These are phyloP conservation scores for Triplophysa siluroides DNA, from an alignment of 2,113 vertebrate genomes.

Conservation along the genomic window DNA sequence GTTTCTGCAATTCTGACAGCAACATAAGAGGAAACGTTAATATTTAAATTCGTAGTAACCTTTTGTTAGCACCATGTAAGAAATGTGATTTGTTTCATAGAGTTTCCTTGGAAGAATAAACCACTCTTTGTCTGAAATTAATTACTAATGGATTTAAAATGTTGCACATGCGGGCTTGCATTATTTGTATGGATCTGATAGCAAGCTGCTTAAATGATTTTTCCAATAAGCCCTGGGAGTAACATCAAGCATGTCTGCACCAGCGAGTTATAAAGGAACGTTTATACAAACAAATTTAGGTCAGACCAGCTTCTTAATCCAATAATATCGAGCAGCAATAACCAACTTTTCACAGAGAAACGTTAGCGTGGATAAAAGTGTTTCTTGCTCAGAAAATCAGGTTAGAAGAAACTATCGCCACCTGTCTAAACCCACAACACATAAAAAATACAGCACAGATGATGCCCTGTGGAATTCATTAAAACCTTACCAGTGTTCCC, in stretches of 20 bases:
- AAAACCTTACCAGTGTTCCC: background rate
- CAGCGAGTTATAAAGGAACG: background rate
- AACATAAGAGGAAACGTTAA: background rate
- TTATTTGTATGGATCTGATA: conserved; percentile 25
- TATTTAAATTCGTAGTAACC: background rate
- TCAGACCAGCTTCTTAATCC: background rate
- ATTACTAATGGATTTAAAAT: background rate
- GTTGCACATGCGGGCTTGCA: background rate
- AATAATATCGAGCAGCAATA: conserved; percentile 6
- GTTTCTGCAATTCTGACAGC: background rate
- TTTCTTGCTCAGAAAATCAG: background rate
- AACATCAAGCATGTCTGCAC: background rate
- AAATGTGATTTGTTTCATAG: too few species aligned
- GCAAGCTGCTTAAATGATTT: conserved; percentile 16
- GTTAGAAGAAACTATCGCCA: background rate
- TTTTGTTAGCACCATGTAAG: too few species aligned
- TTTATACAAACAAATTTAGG: conserved; percentile 14
- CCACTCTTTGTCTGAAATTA: too few species aligned
- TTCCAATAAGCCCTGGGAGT: background rate
- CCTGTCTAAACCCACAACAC: conserved; percentile 17
- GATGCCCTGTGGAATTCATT: conserved; percentile 30
- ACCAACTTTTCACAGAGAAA: conserved; percentile 1
- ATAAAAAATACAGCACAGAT: conserved; percentile 17
- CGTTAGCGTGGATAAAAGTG: background rate
- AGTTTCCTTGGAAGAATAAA: too few species aligned